Evolutionary conservation across 2,797 vertebrate species (phyloP).

Genomic region (Myotis findleyi): DNA sequence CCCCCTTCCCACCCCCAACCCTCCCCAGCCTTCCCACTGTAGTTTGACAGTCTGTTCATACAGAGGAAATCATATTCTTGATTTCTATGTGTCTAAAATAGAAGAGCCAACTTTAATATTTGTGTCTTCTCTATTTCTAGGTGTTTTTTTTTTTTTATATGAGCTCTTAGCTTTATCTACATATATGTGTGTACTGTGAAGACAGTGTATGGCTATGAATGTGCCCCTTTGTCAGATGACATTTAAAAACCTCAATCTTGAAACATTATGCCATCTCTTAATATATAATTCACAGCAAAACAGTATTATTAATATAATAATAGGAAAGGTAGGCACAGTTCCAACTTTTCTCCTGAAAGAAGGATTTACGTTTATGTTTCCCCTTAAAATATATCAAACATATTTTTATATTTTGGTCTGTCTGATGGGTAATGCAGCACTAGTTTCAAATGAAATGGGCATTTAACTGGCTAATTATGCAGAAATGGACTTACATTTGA

Average conservation of each 20-base stretch:
- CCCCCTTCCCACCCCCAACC: no score
- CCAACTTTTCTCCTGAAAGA: background rate
- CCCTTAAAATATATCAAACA: background rate
- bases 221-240: background rate
- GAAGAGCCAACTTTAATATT: background rate
- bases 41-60: no score
- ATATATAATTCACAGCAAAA: background rate
- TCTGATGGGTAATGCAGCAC: background rate
- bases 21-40: no score
- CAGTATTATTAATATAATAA: background rate
- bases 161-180: background rate
- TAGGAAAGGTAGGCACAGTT: background rate
- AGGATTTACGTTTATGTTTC: background rate
- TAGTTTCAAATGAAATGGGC: background rate
- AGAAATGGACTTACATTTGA: background rate
- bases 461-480: background rate
- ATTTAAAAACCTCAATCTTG: background rate
- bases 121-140: background rate
- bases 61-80: background rate
- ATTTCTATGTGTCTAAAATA: background rate
- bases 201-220: background rate
- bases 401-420: background rate
- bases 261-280: background rate
- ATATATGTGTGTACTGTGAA: background rate
- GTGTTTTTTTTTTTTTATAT: background rate